These are phyloP conservation scores for Coregonus clupeaformis DNA, from an alignment of 2,113 vertebrate species.

Conservation along the genomic window DNA sequence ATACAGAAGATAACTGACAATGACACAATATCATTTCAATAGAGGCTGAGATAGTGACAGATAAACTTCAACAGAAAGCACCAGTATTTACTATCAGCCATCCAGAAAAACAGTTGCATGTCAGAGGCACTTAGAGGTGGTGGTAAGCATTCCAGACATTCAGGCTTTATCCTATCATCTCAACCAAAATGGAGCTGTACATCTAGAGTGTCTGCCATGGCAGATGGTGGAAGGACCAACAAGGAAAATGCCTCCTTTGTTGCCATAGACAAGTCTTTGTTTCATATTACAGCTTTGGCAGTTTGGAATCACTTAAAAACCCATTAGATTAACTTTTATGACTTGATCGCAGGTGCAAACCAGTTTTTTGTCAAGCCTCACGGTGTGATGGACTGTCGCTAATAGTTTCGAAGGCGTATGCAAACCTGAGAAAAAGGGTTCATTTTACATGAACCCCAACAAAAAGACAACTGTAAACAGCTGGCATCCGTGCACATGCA, in stretches of 20 bases:
- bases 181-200: background rate
- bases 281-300: slow-evolving; percentile 30
- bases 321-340: slow-evolving; percentile 55
- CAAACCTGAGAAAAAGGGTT: slow-evolving; percentile 7
- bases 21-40: too few species aligned
- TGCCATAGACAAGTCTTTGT: slow-evolving; percentile 32
- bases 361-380: slow-evolving; percentile 20
- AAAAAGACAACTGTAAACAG: slow-evolving; percentile 43
- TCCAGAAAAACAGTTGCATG: too few species aligned
- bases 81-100: too few species aligned
- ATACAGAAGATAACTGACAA: too few species aligned
- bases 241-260: slow-evolving; percentile 18
- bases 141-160: too few species aligned
- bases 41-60: too few species aligned
- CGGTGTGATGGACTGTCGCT: slow-evolving; percentile 22
- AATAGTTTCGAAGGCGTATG: slow-evolving; percentile 14
- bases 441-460: slow-evolving; percentile 18
- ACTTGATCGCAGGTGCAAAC: slow-evolving; percentile 55
- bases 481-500: slow-evolving; percentile 43
- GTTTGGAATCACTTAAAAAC: slow-evolving; percentile 53
- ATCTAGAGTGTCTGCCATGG: background rate
- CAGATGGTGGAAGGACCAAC: background rate
- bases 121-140: too few species aligned
- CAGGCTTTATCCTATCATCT: too few species aligned
- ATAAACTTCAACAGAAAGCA: too few species aligned